A percentile compares a stretch with the other conserved stretches of the same genome.
phyloP scores from a whole-genome alignment of 30 jellyfish, hydroid and myxozoan species.

The Aurelia aurita region DNA sequence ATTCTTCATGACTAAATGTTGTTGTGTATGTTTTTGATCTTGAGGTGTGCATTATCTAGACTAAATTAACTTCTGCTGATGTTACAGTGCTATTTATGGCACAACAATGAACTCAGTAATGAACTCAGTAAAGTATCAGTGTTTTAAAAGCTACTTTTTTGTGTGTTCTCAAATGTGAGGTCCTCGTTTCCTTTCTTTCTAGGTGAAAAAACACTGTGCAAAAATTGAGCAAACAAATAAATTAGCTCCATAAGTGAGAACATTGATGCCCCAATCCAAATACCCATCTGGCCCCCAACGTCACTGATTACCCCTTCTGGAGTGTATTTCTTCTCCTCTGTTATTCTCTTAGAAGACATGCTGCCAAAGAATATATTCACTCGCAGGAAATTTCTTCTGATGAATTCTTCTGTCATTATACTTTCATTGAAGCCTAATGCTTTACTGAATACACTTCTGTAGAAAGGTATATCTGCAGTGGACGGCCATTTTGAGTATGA shows the following conservation, averaged over 20 bases:
- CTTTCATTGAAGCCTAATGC: slow-evolving; percentile 34
- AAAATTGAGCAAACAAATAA: not conserved
- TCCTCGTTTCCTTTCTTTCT: not conserved
- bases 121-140: too few relatives aligned
- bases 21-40: too few relatives aligned
- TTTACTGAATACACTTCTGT: slow-evolving; percentile 30
- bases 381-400: slow-evolving; percentile 47
- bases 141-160: too few relatives aligned
- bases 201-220: slow-evolving; percentile 7
- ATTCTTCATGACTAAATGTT: too few relatives aligned
- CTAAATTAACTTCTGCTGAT: too few relatives aligned
- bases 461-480: slow-evolving; percentile 19
- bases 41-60: too few relatives aligned
- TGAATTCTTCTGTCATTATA: slow-evolving; percentile 37
- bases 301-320: slow-evolving; percentile 31
- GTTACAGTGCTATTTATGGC: too few relatives aligned
- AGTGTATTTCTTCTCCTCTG: slow-evolving; percentile 29
- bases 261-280: slow-evolving; percentile 74
- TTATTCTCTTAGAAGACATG: slow-evolving; percentile 25
- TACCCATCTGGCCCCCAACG: slow-evolving; percentile 75
- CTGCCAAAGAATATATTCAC: slow-evolving; percentile 15
- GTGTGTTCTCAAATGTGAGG: slow-evolving; percentile 4
- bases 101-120: too few relatives aligned
- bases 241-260: slow-evolving; percentile 49
- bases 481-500: slow-evolving; percentile 76